phyloP scores from a whole-genome alignment of 2,888 invertebrate species.

The Ormyrus thymus region DNA sequence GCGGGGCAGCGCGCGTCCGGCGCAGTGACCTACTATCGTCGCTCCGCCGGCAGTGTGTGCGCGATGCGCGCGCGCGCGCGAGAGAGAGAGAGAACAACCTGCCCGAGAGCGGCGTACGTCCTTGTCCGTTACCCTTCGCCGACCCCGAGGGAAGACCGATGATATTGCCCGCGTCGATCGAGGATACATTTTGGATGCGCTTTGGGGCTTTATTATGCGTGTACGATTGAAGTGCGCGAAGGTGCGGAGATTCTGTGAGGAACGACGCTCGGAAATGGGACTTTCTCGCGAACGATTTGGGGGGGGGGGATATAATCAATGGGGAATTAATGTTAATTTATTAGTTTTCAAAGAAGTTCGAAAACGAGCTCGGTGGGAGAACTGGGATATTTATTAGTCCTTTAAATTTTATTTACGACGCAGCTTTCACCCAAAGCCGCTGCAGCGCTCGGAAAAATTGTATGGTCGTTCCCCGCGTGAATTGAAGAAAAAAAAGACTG shows the following conservation, averaged over 20 bases:
- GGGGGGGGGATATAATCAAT: too few species aligned
- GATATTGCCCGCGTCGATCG: neutral
- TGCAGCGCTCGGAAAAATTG: too few species aligned
- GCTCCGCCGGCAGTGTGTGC: slow-evolving; percentile 65
- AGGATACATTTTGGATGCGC: neutral
- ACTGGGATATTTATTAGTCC: too few species aligned
- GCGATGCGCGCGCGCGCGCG: slow-evolving; percentile 10
- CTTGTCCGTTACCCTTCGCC: slow-evolving; percentile 45
- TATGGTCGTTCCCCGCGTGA: too few species aligned
- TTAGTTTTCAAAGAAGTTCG: too few species aligned
- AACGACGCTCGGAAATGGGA: neutral
- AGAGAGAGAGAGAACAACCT: slow-evolving; percentile 21
- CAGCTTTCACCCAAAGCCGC: too few species aligned
- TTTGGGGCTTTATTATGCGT: neutral
- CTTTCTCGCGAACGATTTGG: slow-evolving; percentile 7
- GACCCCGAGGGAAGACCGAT: neutral
- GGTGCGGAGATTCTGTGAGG: neutral
- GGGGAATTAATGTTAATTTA: too few species aligned
- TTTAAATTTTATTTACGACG: too few species aligned
- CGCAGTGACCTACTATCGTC: slow-evolving; percentile 74
- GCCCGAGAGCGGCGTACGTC: slow-evolving; percentile 19
- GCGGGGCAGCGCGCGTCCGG: slow-evolving; percentile 71
- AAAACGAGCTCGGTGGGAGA: too few species aligned
- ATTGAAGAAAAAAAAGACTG: too few species aligned
- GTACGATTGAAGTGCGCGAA: too few species aligned